Evolutionary conservation across 2,113 vertebrate genomes (phyloP).

Genomic region (Seriola dumerili): DNA sequence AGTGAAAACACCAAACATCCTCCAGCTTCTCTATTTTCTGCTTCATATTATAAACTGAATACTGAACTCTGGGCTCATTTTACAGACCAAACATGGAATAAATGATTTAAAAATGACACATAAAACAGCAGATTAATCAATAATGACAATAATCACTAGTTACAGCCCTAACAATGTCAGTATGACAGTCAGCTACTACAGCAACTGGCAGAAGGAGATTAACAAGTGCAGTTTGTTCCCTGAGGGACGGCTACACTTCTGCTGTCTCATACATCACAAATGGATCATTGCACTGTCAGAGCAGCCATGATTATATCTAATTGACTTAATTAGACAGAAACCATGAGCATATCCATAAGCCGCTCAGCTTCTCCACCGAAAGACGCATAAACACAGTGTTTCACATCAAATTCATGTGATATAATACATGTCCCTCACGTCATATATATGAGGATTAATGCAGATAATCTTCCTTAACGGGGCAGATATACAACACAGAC

Average conservation of each 20-base stretch:
- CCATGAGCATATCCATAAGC: constrained; percentile 12
- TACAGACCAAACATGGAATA: neutral
- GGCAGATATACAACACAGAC: neutral
- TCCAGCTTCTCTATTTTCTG: neutral
- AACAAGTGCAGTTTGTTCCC: constrained; percentile 8
- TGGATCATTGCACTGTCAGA: constrained; percentile 24
- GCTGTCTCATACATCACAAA: constrained; percentile 34
- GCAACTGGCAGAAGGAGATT: constrained; percentile 5
- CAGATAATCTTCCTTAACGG: neutral
- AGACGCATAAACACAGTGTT: constrained; percentile 8
- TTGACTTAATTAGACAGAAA: constrained; percentile 36
- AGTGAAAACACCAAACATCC: neutral
- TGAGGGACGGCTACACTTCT: neutral
- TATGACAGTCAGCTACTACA: neutral
- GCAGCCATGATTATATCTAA: constrained; percentile 36
- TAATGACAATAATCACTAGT: neutral
- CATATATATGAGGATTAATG: neutral
- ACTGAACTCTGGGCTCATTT: neutral
- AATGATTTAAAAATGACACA: neutral
- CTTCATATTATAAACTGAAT: neutral
- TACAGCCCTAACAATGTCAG: neutral
- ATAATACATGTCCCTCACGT: constrained; percentile 15
- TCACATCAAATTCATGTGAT: constrained; percentile 19
- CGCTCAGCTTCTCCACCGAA: neutral
- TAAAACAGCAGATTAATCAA: neutral